Evolutionary conservation across 2,113 vertebrate genomes (phyloP), one percentile per base, ranked within the genome.

Genomic region (Empidonax traillii): DNA sequence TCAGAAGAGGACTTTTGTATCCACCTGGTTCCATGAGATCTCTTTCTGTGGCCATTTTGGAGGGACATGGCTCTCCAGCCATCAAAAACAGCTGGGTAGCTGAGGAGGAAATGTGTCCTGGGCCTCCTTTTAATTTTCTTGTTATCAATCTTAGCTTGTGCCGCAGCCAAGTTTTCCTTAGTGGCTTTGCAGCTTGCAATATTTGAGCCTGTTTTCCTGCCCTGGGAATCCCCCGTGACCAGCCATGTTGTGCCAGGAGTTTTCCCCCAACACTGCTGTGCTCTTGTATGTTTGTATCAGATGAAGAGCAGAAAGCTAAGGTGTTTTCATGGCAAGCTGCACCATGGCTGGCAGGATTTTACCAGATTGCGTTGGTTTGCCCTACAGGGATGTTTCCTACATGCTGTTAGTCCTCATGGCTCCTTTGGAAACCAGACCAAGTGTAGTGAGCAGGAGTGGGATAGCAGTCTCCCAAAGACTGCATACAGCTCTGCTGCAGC

Each of bases 401-500:
- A 0, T 43, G 33, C 12, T 37, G 5, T 31, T n/a, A 4, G 20
- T 75, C 47, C 39, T 65, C 61, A 10, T 2, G 19, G 6, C 27
- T 85, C 19, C 62, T 79, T 44, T 52, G 62, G 58, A 85, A 85
- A 73, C 11, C 23, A 35, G 18, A 21, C 37, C 3, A 18, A 35
- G 25, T 0, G 1, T 8, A 21, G 14, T 25, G 16, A 59, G 21
- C 9, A 11, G 24, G 19, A 27, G 3, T 46, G 33, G 28, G 14
- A 10, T 66, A 10, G 10, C 20, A 78, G 27, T 44, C 12, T 59
- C 14, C n/a, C 46, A 51, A n/a, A 21, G 46, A 20, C 15, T 37
- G 6, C 16, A 3, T 58, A 20, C 1, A 23, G 23, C 9, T 43
- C 22, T 89, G 59, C 24, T 71, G 35, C 1, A 5, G 6, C 21